Evolutionary conservation across 1,140 invertebrate genomes (phyloP).

Genomic region (Battus philenor): DNA sequence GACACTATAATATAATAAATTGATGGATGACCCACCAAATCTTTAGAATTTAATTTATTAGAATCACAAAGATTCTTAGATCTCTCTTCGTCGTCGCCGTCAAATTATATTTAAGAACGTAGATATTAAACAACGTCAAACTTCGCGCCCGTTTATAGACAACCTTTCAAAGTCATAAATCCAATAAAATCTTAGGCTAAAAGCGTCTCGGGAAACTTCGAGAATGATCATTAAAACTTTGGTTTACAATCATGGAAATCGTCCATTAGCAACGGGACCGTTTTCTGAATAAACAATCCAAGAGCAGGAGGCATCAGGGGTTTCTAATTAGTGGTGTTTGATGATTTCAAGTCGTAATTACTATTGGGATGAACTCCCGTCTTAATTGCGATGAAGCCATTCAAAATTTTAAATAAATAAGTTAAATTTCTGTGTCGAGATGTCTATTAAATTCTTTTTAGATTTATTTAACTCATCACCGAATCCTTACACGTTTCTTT

Average conservation of each 20-base stretch:
- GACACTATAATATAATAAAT: no score
- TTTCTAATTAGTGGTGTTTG: slow-evolving; percentile 17
- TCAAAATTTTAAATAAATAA: slow-evolving; percentile 14
- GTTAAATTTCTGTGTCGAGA: slow-evolving; percentile 4
- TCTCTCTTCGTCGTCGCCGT: neutral
- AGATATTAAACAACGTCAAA: slow-evolving; percentile 15
- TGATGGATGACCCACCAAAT: no score
- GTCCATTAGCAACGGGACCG: slow-evolving; percentile 13
- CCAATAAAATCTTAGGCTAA: slow-evolving; percentile 17
- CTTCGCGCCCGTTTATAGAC: slow-evolving; percentile 8
- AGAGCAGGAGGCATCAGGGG: slow-evolving; percentile 3
- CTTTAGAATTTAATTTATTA: no score
- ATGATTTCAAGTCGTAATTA: slow-evolving; percentile 13
- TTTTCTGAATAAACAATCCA: slow-evolving; percentile 16
- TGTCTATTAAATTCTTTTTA: no score
- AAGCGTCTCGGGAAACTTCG: slow-evolving; percentile 13
- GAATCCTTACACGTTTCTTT: no score
- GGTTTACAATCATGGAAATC: slow-evolving; percentile 14
- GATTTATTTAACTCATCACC: no score
- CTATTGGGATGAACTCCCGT: slow-evolving; percentile 15
- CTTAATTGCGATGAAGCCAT: slow-evolving; percentile 13
- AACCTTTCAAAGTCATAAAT: slow-evolving; percentile 15
- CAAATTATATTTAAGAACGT: slow-evolving; percentile 4
- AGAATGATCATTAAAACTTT: slow-evolving; percentile 17
- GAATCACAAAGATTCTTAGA: no score